Evolutionary conservation across 2,888 invertebrate genomes (phyloP), one percentile per base, ranked within the genome.

Genomic region (Macrophya annulata): DNA sequence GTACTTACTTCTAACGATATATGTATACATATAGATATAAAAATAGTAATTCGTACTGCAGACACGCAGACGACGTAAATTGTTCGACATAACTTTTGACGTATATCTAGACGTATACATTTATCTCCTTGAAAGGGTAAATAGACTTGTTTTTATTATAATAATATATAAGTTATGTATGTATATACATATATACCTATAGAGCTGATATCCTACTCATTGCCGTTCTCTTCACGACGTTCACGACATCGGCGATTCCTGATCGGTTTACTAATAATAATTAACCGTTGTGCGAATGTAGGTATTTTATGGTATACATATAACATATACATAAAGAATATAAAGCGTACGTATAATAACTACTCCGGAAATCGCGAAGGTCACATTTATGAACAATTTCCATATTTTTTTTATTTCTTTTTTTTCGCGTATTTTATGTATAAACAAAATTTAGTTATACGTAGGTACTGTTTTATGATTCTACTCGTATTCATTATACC

Each of bases 231-330:
- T 62, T 65, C 43, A 25, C 68, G 37, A 68, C 31, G 68, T 37
- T 68, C 68, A 25, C 62, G 62, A 62, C 68, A 31, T 45, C 83
- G 68, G 1, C 68, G 21, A 71, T 48, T 83, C 71, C 51, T 83
- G 83, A 83, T 68, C 83, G 71, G 65, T 45, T 65, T 71, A 71
- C 71, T 83, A 71, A 83, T 83, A 43, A 68, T 71, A 40, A 83
- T 83, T 83, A 83, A 83, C 83, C 83, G 83, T 83, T 83, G 83
- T 31, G n/a, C 83, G 83, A 68, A 83, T 83, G 51, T 40, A 40
- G 21, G 40, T 21, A 37, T 43, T 43, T n/a, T 31, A 25, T 15
- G 12, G 15, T 31, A 31, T 31, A 31, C n/a, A 31, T 3, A 3
- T 31, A 2, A 25, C 48, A 48, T 76, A 25, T 77, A 31, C 9